phyloP scores from a whole-genome alignment of 2,113 vertebrate species.

The Okapia johnstoni region DNA sequence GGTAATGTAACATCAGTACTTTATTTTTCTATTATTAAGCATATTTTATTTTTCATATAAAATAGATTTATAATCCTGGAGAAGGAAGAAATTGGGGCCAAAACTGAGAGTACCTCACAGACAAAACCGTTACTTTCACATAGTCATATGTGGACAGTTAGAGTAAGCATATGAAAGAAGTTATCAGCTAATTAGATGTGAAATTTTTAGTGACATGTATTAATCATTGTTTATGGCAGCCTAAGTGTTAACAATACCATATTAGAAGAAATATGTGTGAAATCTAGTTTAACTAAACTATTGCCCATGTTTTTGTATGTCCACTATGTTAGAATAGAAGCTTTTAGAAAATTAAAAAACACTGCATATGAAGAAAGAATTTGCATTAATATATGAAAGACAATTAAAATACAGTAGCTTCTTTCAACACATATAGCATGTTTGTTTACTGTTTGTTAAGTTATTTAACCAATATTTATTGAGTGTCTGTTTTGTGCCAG shows the following conservation, averaged over 20 bases:
- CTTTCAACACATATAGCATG: not conserved
- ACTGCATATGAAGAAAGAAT: not conserved
- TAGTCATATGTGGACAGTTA: not conserved
- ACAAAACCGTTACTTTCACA: not conserved
- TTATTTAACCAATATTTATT: not conserved
- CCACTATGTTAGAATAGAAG: not conserved
- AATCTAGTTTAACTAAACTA: not conserved
- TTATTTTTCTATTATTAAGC: constrained; percentile 59
- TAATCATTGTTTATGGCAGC: not conserved
- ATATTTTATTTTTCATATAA: constrained; percentile 60
- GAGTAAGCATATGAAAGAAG: not conserved
- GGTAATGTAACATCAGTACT: constrained; percentile 59
- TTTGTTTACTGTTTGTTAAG: not conserved
- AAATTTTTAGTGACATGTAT: not conserved
- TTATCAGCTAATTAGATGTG: not conserved
- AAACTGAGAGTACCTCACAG: constrained; percentile 19
- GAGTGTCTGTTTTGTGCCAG: not conserved
- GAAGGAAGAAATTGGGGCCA: constrained; percentile 55
- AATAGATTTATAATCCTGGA: constrained; percentile 57
- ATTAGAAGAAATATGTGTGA: not conserved
- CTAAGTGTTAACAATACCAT: not conserved
- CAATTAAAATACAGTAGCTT: not conserved
- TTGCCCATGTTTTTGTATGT: not conserved
- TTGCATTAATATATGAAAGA: not conserved
- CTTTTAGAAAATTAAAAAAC: not conserved